Evolutionary conservation across 2,888 invertebrate species (phyloP).

Genomic region (Nebria salina): DNA sequence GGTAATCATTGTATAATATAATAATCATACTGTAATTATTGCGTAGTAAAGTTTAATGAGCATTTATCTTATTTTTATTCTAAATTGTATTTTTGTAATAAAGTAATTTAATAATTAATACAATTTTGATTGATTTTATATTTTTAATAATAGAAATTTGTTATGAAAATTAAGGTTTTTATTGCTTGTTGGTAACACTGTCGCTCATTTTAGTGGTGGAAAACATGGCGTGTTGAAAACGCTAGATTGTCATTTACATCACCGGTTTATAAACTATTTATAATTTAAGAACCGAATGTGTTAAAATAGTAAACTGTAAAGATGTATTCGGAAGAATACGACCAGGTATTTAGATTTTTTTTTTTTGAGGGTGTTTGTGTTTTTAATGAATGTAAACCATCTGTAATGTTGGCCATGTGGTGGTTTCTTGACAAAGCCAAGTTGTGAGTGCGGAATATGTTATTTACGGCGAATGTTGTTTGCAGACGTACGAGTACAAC

Average conservation of each 20-base stretch:
- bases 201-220: neutral
- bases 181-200: neutral
- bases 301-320: slow-evolving; percentile 12
- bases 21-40: no score
- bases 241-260: neutral
- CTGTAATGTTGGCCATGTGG: slow-evolving; percentile 34
- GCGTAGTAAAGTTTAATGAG: no score
- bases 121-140: neutral
- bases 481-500: slow-evolving; percentile 55
- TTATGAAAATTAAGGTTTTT: neutral
- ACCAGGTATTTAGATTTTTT: slow-evolving; percentile 42
- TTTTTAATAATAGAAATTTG: no score
- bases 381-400: slow-evolving; percentile 37
- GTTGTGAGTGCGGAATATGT: neutral
- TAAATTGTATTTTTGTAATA: neutral
- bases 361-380: slow-evolving; percentile 44
- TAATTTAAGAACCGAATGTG: neutral
- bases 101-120: neutral
- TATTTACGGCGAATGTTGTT: slow-evolving; percentile 32
- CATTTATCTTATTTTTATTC: neutral
- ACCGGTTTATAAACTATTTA: neutral
- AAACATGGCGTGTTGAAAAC: neutral
- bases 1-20: no score
- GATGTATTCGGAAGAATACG: slow-evolving; percentile 48
- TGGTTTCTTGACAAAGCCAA: neutral